A percentile compares a stretch with the other conserved stretches of the same genome.
Evolutionary conservation across 2,888 invertebrate genomes (phyloP).

Genomic region (Lamproptera curius): DNA sequence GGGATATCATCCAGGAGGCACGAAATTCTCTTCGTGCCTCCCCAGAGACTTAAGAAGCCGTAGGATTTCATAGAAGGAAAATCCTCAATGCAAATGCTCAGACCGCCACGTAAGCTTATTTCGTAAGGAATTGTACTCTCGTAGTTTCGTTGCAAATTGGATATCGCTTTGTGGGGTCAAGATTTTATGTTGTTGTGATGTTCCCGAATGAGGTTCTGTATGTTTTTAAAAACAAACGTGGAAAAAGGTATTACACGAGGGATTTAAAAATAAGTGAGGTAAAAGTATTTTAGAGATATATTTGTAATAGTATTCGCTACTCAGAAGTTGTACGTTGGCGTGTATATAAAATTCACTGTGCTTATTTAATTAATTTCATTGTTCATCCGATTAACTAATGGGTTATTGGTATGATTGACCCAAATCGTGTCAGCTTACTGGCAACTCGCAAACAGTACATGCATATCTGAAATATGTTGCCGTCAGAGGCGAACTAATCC

Average conservation of each 20-base stretch:
- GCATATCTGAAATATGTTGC: too few species aligned
- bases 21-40: slow-evolving; percentile 27
- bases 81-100: slow-evolving; percentile 33
- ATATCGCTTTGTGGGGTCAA: slow-evolving; percentile 22
- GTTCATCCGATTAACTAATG: too few species aligned
- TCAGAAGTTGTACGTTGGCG: too few species aligned
- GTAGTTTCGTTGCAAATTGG: slow-evolving; percentile 25
- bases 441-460: too few species aligned
- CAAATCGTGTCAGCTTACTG: too few species aligned
- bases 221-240: slow-evolving; percentile 1
- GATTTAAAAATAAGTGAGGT: slow-evolving; percentile 4
- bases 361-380: too few species aligned
- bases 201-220: not conserved
- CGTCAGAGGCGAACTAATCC: too few species aligned
- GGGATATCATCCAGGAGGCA: slow-evolving; percentile 22
- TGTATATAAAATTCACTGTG: too few species aligned
- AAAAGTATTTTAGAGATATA: too few species aligned
- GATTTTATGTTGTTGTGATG: slow-evolving; percentile 20
- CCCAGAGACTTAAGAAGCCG: slow-evolving; percentile 25
- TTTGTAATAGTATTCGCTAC: too few species aligned
- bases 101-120: slow-evolving; percentile 34
- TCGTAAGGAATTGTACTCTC: slow-evolving; percentile 32
- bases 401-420: too few species aligned
- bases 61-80: slow-evolving; percentile 33
- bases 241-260: not conserved